Evolutionary conservation across 2,888 invertebrate species (phyloP).

Genomic region (Spisula solida): DNA sequence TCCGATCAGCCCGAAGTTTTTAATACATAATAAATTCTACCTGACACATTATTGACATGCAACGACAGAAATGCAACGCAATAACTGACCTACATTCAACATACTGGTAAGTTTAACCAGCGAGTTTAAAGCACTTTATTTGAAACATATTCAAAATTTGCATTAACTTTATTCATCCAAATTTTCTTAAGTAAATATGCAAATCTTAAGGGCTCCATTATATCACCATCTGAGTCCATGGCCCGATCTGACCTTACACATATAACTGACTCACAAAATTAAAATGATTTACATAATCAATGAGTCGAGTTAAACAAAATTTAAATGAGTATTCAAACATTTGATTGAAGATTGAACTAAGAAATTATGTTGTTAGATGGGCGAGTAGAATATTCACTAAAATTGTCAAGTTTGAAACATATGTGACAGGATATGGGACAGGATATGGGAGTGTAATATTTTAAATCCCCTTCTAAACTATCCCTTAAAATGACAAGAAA

Average conservation of each 20-base stretch:
- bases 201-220: not conserved
- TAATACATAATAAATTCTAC: conserved; percentile 8
- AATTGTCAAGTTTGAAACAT: no score
- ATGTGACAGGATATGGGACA: no score
- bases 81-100: not conserved
- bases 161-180: not conserved
- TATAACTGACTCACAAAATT: conserved; percentile 6
- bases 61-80: not conserved
- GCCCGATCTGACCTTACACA: not conserved
- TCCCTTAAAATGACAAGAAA: no score
- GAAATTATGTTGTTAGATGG: no score
- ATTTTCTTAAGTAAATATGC: not conserved
- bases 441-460: no score
- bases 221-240: not conserved
- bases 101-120: not conserved
- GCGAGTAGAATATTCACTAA: no score
- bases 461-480: no score
- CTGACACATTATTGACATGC: conserved; percentile 19
- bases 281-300: conserved; percentile 34
- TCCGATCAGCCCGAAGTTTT: not conserved
- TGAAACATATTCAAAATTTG: not conserved
- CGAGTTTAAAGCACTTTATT: not conserved
- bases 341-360: not conserved
- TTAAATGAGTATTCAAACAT: conserved; percentile 19
- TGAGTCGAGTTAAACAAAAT: not conserved